These are phyloP conservation scores for Agrochola litura DNA, from an alignment of 2,888 invertebrate genomes.

Conservation along the genomic window DNA sequence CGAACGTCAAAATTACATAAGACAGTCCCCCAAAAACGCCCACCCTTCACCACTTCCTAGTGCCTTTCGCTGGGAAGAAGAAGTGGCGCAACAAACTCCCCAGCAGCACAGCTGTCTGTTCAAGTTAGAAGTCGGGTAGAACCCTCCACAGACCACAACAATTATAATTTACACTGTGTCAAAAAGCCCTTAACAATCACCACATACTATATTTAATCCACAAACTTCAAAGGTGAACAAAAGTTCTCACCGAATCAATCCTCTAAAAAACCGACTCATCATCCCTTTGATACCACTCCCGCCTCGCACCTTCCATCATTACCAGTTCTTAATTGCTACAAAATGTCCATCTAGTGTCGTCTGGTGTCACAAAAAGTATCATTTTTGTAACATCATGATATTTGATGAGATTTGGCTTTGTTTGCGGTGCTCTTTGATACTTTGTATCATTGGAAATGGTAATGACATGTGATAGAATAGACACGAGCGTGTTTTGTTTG, in stretches of 20 bases:
- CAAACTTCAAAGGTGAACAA: slow-evolving; percentile 18
- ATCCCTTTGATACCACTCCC: slow-evolving; percentile 53
- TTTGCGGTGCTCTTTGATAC: slow-evolving; percentile 67
- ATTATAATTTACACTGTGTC: slow-evolving; percentile 7
- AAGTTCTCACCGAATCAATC: slow-evolving; percentile 37
- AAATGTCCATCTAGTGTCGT: slow-evolving; percentile 75
- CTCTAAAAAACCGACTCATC: slow-evolving; percentile 53
- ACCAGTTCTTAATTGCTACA: slow-evolving; percentile 70
- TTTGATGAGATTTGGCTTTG: slow-evolving; percentile 74
- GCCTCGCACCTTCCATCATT: slow-evolving; percentile 66
- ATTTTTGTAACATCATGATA: slow-evolving; percentile 74
- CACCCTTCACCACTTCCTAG: too few species aligned
- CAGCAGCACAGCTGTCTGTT: too few species aligned
- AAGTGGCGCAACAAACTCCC: too few species aligned
- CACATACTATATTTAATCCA: slow-evolving; percentile 17
- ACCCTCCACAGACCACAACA: neutral
- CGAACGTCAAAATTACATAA: too few species aligned
- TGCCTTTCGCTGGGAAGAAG: too few species aligned
- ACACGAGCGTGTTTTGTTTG: slow-evolving; percentile 42
- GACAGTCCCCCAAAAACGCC: too few species aligned
- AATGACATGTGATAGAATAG: slow-evolving; percentile 53
- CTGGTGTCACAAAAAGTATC: slow-evolving; percentile 76
- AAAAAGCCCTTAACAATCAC: slow-evolving; percentile 6
- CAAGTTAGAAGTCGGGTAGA: neutral
- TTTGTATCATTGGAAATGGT: slow-evolving; percentile 62